These are phyloP conservation scores for Phodopus roborovskii DNA, from an alignment of 2,113 vertebrate genomes.

Conservation along the genomic window DNA sequence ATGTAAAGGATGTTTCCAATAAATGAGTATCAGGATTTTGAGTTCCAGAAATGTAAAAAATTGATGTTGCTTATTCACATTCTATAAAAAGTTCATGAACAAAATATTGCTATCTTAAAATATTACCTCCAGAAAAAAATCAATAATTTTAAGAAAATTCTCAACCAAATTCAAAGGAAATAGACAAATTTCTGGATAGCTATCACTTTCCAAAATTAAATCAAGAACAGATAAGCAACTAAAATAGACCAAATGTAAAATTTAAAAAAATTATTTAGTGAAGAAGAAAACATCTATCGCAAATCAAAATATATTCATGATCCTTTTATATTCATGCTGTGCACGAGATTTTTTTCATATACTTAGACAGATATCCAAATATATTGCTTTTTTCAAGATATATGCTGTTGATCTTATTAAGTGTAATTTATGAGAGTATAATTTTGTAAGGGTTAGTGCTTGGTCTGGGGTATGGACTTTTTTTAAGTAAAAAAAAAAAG, in stretches of 20 bases:
- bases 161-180: not conserved
- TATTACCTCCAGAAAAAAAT: not conserved
- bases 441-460: not conserved
- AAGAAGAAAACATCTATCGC: not conserved
- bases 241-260: not conserved
- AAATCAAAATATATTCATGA: not conserved
- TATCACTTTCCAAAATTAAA: too few species aligned
- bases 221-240: too few species aligned
- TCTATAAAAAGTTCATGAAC: not conserved
- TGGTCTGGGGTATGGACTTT: not conserved
- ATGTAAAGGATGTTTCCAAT: not conserved
- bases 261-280: not conserved
- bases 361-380: conserved; percentile 22
- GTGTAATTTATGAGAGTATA: not conserved
- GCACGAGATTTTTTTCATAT: not conserved
- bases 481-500: not conserved
- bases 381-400: not conserved
- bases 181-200: too few species aligned
- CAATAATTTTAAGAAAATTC: not conserved
- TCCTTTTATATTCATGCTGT: not conserved
- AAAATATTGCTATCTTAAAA: not conserved
- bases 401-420: not conserved
- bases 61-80: not conserved
- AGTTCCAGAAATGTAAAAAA: not conserved
- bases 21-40: not conserved